A percentile compares a stretch with the other conserved stretches of the same genome.
Conservation (phyloP, 1,140 invertebrate genomes). For the Calliopsis andreniformis region DNA sequence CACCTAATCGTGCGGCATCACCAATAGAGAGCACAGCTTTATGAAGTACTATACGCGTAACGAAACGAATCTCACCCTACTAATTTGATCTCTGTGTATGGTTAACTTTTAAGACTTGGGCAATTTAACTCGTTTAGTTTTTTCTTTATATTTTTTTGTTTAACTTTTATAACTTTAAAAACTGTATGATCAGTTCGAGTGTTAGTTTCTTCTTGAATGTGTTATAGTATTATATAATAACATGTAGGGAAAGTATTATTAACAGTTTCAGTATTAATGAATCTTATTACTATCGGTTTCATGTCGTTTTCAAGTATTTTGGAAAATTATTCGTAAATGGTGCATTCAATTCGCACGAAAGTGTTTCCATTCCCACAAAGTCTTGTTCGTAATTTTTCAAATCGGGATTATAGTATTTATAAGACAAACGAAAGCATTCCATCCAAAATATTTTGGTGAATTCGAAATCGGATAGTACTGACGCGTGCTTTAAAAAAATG, state of each 20-base stretch:
- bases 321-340: neutral
- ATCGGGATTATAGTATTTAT: conserved; percentile 35
- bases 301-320: conserved; percentile 15
- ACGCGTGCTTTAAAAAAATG: conserved; percentile 32
- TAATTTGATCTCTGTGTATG: conserved; percentile 55
- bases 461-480: conserved; percentile 40
- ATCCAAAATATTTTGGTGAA: conserved; percentile 55
- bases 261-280: conserved; percentile 58
- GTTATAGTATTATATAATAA: neutral
- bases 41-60: conserved; percentile 57
- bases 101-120: conserved; percentile 28
- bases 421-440: conserved; percentile 60
- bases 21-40: conserved; percentile 79
- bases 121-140: conserved; percentile 46
- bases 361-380: conserved; percentile 42
- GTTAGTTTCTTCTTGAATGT: neutral
- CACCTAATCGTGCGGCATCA: conserved; percentile 70
- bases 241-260: conserved; percentile 2
- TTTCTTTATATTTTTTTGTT: conserved; percentile 33
- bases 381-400: conserved; percentile 51
- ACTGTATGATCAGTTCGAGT: neutral
- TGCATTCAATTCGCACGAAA: neutral
- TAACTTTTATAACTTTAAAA: neutral
- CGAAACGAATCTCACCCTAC: conserved; percentile 45
- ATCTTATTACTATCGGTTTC: conserved; percentile 37